Conservation (phyloP, 2,113 vertebrate species). For the Perca schrenkii region DNA sequence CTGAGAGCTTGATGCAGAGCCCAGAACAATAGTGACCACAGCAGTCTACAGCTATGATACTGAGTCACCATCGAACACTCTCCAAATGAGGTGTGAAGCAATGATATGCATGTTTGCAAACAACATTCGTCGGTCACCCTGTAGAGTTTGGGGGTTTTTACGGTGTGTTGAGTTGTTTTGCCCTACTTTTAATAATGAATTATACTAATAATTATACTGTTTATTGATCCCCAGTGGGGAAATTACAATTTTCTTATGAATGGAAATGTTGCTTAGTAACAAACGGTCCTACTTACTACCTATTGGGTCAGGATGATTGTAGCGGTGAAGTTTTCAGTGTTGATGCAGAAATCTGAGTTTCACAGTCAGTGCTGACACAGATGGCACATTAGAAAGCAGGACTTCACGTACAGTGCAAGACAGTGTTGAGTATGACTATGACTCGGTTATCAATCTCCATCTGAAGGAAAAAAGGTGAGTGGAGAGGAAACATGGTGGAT, state of each 20-base stretch:
- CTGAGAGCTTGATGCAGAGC: slow-evolving; percentile 22
- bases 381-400: slow-evolving; percentile 61
- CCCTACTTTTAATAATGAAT: slow-evolving; percentile 4
- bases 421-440: slow-evolving; percentile 32
- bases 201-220: no score
- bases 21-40: slow-evolving; percentile 43
- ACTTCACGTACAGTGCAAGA: slow-evolving; percentile 38
- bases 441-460: slow-evolving; percentile 30
- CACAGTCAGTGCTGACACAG: slow-evolving; percentile 49
- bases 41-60: slow-evolving; percentile 27
- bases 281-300: slow-evolving; percentile 35
- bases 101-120: slow-evolving; percentile 44
- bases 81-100: slow-evolving; percentile 28
- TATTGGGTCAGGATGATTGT: background rate
- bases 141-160: background rate
- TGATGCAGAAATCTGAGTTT: slow-evolving; percentile 28
- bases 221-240: no score
- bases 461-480: slow-evolving; percentile 7
- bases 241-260: background rate
- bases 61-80: slow-evolving; percentile 32
- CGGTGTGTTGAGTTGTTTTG: slow-evolving; percentile 5
- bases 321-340: slow-evolving; percentile 4
- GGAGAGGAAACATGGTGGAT: background rate
- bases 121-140: background rate
- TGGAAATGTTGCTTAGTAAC: slow-evolving; percentile 29